phyloP scores from a whole-genome alignment of 2,797 vertebrate species.

The Paramormyrops hopkinsi region DNA sequence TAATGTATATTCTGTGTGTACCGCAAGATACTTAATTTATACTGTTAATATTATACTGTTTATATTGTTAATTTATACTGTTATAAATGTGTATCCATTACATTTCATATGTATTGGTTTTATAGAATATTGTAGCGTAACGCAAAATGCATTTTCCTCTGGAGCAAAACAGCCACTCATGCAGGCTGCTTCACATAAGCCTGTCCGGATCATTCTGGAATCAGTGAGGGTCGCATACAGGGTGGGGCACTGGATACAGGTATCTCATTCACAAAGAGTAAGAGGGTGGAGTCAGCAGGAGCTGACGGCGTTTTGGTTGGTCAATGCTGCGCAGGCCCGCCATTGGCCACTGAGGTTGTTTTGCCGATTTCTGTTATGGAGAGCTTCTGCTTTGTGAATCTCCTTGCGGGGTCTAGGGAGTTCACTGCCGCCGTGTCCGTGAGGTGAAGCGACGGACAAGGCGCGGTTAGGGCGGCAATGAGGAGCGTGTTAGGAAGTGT shows the following conservation, averaged over 20 bases:
- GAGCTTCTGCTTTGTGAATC: conserved; percentile 50
- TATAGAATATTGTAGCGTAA: neutral
- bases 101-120: neutral
- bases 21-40: neutral
- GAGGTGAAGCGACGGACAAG: conserved; percentile 34
- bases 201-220: neutral
- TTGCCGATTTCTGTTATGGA: neutral
- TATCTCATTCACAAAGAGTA: conserved; percentile 56
- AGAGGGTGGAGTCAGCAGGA: conserved; percentile 24
- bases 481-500: conserved; percentile 11
- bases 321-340: neutral
- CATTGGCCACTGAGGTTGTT: neutral
- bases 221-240: conserved; percentile 31
- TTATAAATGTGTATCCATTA: conserved; percentile 13
- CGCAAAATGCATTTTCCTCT: conserved; percentile 27
- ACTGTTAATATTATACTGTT: neutral
- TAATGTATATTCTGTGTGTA: neutral
- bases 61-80: neutral
- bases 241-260: conserved; percentile 37
- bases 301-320: neutral
- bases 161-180: conserved; percentile 33
- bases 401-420: conserved; percentile 33
- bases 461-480: conserved; percentile 30
- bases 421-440: conserved; percentile 32
- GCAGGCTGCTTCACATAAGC: neutral